Conservation (phyloP, 2,113 vertebrate species). For the Thunnus maccoyii region DNA sequence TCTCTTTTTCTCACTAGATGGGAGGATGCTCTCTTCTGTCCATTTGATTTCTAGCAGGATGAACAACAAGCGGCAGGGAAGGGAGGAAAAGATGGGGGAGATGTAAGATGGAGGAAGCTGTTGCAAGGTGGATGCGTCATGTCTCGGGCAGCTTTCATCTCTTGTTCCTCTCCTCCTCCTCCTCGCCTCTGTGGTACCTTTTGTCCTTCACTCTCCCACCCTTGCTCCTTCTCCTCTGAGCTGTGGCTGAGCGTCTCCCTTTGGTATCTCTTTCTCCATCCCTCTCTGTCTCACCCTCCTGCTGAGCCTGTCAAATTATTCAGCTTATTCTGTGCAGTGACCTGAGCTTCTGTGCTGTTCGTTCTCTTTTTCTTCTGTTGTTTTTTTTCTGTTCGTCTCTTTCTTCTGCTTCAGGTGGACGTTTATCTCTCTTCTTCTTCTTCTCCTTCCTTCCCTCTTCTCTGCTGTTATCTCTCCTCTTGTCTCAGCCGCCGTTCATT, state of each 20-base stretch:
- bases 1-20: conserved; percentile 31
- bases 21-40: conserved; percentile 38
- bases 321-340: conserved; percentile 36
- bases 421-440: neutral
- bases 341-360: conserved; percentile 32
- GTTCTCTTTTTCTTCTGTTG: conserved; percentile 16
- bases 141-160: conserved; percentile 46
- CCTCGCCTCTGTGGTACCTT: conserved; percentile 33
- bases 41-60: conserved; percentile 32
- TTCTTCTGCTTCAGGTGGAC: conserved; percentile 42
- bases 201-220: conserved; percentile 59
- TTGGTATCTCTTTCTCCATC: conserved; percentile 53
- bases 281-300: conserved; percentile 27
- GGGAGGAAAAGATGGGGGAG: conserved; percentile 61
- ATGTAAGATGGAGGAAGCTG: conserved; percentile 82
- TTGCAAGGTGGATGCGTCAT: conserved; percentile 74
- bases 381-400: conserved; percentile 7
- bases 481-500: conserved; percentile 66
- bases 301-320: conserved; percentile 14
- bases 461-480: conserved; percentile 51
- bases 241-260: conserved; percentile 39
- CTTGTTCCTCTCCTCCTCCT: conserved; percentile 18
- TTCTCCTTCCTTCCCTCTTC: conserved; percentile 36
- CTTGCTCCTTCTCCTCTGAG: conserved; percentile 22
- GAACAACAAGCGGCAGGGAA: conserved; percentile 20